Evolutionary conservation across 2,113 vertebrate genomes (phyloP).

Genomic region (Sarotherodon lohbergeri): DNA sequence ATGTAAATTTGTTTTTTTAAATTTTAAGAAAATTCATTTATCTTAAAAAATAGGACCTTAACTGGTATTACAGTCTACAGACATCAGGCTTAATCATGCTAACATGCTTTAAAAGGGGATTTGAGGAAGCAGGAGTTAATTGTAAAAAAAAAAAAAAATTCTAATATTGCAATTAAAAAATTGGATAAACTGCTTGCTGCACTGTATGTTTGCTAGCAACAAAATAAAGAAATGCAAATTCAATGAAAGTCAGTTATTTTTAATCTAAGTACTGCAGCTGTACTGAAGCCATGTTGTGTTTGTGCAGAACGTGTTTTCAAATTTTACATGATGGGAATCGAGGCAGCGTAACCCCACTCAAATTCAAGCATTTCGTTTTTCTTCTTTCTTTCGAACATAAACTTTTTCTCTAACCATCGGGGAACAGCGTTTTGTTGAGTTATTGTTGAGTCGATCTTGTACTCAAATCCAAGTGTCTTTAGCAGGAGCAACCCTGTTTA

Average conservation of each 20-base stretch:
- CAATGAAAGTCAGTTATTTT: neutral
- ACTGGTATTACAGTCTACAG: rapidly evolving
- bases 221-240: neutral
- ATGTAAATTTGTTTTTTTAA: neutral
- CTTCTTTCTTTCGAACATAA: neutral
- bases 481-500: neutral
- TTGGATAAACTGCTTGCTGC: neutral
- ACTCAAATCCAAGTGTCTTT: neutral
- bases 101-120: neutral
- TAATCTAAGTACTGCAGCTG: neutral
- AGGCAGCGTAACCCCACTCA: neutral
- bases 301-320: neutral
- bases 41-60: neutral
- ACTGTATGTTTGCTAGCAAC: neutral
- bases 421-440: neutral
- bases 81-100: neutral
- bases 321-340: neutral
- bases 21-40: rapidly evolving
- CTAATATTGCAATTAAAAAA: neutral
- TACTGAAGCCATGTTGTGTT: neutral
- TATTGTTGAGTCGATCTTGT: neutral
- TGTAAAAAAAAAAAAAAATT: neutral
- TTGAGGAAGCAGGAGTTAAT: neutral
- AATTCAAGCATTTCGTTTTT: neutral
- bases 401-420: neutral